These are phyloP conservation scores for Tokudaia muenninki DNA, from an alignment of 2,797 vertebrate genomes.

Conservation along the genomic window DNA sequence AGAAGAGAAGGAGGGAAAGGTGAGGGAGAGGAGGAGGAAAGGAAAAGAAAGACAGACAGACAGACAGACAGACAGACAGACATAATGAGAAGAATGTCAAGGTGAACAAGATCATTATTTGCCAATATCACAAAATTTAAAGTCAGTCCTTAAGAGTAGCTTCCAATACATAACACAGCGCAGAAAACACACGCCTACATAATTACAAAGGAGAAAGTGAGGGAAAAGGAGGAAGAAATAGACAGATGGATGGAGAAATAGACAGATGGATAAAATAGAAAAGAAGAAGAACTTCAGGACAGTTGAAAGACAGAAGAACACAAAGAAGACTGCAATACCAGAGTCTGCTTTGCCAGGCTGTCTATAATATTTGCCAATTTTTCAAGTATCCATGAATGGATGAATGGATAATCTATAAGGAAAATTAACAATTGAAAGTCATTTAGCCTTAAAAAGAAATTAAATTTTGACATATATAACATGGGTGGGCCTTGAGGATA, in stretches of 20 bases:
- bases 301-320: neutral
- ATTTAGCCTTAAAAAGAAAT: neutral
- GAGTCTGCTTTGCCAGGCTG: neutral
- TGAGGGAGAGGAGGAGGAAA: too few relatives aligned
- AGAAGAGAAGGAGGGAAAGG: too few relatives aligned
- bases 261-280: neutral
- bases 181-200: too few relatives aligned
- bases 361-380: neutral
- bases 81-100: neutral
- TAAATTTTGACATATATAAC: neutral
- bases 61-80: neutral
- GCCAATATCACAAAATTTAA: neutral
- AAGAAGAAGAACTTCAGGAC: neutral
- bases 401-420: neutral
- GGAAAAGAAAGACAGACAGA: too few relatives aligned
- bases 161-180: neutral
- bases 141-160: neutral
- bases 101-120: neutral
- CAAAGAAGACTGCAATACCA: neutral
- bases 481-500: neutral
- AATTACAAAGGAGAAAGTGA: neutral
- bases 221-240: neutral
- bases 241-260: neutral
- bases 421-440: neutral
- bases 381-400: neutral